A percentile compares a stretch with the other conserved stretches of the same genome.
Conservation (phyloP, 1,140 invertebrate genomes). For the Drosophila sucinea region DNA sequence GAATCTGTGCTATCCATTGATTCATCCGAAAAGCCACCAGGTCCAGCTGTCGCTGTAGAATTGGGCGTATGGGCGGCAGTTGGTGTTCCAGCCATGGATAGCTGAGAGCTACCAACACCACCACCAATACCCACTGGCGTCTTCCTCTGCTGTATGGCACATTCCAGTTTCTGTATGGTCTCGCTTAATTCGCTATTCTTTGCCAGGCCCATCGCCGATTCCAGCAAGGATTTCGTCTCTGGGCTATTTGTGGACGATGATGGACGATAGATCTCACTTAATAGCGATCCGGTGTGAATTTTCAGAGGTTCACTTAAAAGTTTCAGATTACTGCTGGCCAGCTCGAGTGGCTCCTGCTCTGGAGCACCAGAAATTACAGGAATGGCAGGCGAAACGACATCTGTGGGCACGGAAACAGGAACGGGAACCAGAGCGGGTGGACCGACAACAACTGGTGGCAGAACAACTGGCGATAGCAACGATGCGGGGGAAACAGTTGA, state of each 20-base stretch:
- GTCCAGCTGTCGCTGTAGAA: slow-evolving; percentile 29
- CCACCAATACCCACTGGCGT: slow-evolving; percentile 58
- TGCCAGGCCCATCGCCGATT: slow-evolving; percentile 78
- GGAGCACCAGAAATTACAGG: background rate
- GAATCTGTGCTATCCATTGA: slow-evolving; percentile 89
- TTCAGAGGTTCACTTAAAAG: slow-evolving; percentile 63
- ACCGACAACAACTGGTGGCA: background rate
- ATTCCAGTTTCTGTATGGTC: slow-evolving; percentile 85
- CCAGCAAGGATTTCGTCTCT: slow-evolving; percentile 76
- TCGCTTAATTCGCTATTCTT: slow-evolving; percentile 86
- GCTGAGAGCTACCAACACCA: slow-evolving; percentile 28
- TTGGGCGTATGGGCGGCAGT: slow-evolving; percentile 51
- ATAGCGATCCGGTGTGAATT: slow-evolving; percentile 53
- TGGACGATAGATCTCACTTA: slow-evolving; percentile 42
- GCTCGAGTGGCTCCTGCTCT: slow-evolving; percentile 19
- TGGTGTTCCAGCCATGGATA: slow-evolving; percentile 47
- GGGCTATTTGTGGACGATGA: slow-evolving; percentile 61
- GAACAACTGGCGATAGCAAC: slow-evolving; percentile 14
- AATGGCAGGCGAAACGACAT: background rate
- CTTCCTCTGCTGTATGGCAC: slow-evolving; percentile 76
- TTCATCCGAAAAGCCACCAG: slow-evolving; percentile 78
- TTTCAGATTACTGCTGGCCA: slow-evolving; percentile 36
- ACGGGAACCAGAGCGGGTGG: background rate
- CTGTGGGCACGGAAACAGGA: background rate
- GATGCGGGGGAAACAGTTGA: background rate